These are phyloP conservation scores for Ceratina japonica DNA, from an alignment of 1,140 invertebrate species.

Conservation along the genomic window DNA sequence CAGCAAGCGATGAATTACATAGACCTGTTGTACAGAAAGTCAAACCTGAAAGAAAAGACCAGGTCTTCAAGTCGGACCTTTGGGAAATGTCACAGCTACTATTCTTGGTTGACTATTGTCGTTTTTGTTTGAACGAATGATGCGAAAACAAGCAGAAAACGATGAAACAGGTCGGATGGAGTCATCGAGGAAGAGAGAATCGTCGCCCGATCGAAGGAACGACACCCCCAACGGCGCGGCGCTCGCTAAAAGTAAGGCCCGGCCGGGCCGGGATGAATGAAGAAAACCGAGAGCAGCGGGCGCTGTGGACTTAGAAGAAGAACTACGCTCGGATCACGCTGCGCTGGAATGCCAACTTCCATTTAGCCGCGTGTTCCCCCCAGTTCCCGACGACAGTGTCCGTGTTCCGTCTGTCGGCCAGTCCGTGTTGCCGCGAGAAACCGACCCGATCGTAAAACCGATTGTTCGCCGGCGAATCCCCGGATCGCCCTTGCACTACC, in stretches of 20 bases:
- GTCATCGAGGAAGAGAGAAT: slow-evolving; percentile 50
- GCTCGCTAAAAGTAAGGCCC: slow-evolving; percentile 48
- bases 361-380: slow-evolving; percentile 36
- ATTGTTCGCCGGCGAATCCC: not conserved
- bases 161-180: slow-evolving; percentile 36
- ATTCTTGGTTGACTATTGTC: too few species aligned
- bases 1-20: too few species aligned
- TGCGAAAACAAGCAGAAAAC: slow-evolving; percentile 43
- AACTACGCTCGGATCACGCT: slow-evolving; percentile 47
- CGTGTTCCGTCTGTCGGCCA: slow-evolving; percentile 21
- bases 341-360: slow-evolving; percentile 63
- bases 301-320: slow-evolving; percentile 34
- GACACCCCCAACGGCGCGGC: slow-evolving; percentile 50
- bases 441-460: slow-evolving; percentile 3
- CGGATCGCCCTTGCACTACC: not conserved
- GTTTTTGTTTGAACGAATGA: slow-evolving; percentile 1
- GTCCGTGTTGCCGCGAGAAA: not conserved
- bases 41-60: too few species aligned
- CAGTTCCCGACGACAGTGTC: slow-evolving; percentile 46
- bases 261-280: slow-evolving; percentile 13
- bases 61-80: too few species aligned
- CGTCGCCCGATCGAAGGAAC: slow-evolving; percentile 37
- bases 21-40: too few species aligned
- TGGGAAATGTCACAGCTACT: too few species aligned
- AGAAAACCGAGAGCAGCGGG: slow-evolving; percentile 45